Base-by-base conservation (phyloP, 2,797 vertebrate genomes). In the Chloroceryle inda region DNA sequence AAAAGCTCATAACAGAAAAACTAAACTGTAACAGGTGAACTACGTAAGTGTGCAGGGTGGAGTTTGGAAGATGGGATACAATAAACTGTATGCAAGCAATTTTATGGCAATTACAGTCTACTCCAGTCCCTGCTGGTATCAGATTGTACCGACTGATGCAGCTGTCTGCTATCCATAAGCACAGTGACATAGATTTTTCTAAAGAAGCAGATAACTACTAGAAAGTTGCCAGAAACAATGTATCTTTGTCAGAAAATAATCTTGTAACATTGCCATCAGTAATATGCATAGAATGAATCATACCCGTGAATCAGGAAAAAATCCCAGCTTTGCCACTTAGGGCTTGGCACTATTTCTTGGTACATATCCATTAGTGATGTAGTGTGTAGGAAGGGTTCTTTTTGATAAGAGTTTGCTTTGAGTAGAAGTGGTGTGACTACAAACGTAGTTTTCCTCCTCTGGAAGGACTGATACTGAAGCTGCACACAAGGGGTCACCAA, bases 241-340 rank as follows among this genome's bases (percentile, higher is more conserved):
- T 26, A 56, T 72, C 78, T 90, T 80, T 72, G 78, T 74, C 82
- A 84, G 76, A 83, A 89, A 93, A 64, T 21, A 86, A 78, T 69
- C 84, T 45, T 82, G 29, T 62, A 71, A 68, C 10, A 3, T 23
- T 55, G 55, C 62, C 84, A 85, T 58, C 82, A 83, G 35, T 38
- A 68, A 75, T 18, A 73, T 8, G 14, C 78, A 85, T 4, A 53
- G 40, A 91, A 83, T 58, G 66, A 94, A 77, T 77, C 72, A 83
- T 4, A 80, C 14, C 47, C 45, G 31, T 31, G 64, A 88, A 89
- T 42, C 33, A 61, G 40, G 49, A 47, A 42, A 64, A 79, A 33
- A 33, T 0, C 45, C 63, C 19, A 63, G 33, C 29, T 55, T 77
- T 44, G 68, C 52, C 23, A 18, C 44, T 71, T 58, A 72, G 45